Evolutionary conservation across 2,888 invertebrate species (phyloP), one percentile per base, ranked within the genome.

Genomic region (Acanthoscelides obtectus): DNA sequence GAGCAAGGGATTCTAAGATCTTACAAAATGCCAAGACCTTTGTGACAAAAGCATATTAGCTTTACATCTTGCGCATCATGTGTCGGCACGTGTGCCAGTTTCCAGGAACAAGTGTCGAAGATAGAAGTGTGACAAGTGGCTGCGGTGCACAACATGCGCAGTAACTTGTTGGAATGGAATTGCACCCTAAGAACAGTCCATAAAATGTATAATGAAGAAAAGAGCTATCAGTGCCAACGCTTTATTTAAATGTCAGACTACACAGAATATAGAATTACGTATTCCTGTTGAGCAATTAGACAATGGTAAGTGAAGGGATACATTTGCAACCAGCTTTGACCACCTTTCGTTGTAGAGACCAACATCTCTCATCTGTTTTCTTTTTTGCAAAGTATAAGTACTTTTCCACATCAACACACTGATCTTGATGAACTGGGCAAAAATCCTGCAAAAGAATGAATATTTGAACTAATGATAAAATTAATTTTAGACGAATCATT

Each of bases 251-350:
- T 66, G 12, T 22, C 1, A 8, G 66, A 21, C 1, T 66, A 22
- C 66, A 22, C 4, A 21, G 66, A 22, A 66, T 12, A n/a, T 12
- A 12, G 64, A 22, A 66, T 12, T 17, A 22, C 20, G 66, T 65
- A 2, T n/a, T 22, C 66, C 22, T 66, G 20, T 22, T 66, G 17
- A 22, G 65, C 65, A 67, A 68, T 45, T 12, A 45, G 17, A 45
- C 45, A 45, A 45, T 12, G 45, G 5, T 45, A 45, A 45, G 8
- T 45, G 69, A 64, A n/a, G 72, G 70, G 27, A 79, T 70, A 63
- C 79, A 79, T 74, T 77, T 77, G 73, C 80, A 80, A 27, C 80
- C 79, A 8, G 77, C 78, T 70, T 74, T 77, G 45, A 79, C 77
- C 8, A 75, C 72, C 71, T 72, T 74, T 71, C 72, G 72, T 45